Base-by-base conservation (phyloP, 2,888 invertebrate genomes). In the Protophormia terraenovae region DNA sequence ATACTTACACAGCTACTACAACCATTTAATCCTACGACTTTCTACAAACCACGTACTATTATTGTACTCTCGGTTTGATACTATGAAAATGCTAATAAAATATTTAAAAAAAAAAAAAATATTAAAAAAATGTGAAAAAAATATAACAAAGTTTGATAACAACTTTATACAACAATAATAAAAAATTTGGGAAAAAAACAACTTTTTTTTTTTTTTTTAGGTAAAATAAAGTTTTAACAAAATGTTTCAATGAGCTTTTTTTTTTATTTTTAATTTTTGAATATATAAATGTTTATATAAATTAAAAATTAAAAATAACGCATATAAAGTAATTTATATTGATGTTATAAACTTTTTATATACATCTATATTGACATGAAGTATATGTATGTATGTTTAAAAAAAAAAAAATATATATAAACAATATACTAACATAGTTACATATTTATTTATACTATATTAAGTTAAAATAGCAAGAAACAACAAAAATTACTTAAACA, bases 281-380 rank as follows among this genome's bases (percentile, higher is more conserved):
- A 16, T 58, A 10, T 60, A 16, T 72, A 77, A 66, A 76, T 84
- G 60, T 72, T 66, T 60, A 67, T 47, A 29, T n/a, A 41, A 75
- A 75, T 60, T 41, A 72, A 75, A 78, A 75, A 55, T 35, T 27
- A 10, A 16, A 50, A 38, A 73, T 50, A 72, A 38, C 22, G 60
- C 29, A 72, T 14, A 71, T 67, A 67, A 81, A 77, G 73, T 84
- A 81, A 84, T 81, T 84, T 77, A 72, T 80, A 80, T 84, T 80
- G 72, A 84, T 80, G 80, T 84, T 77, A 53, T 72, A 80, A 84
- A 67, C 60, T 77, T 67, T 64, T 78, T n/a, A 75, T 27, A 16
- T 14, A 32, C 45, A 71, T n/a, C 27, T 35, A 35, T 67, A 38
- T 69, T 75, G 41, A 78, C 60, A 50, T 69, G 22, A 7, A 78